These are phyloP conservation scores for Euschistus heros DNA, from an alignment of 1,140 invertebrate genomes.

Conservation along the genomic window DNA sequence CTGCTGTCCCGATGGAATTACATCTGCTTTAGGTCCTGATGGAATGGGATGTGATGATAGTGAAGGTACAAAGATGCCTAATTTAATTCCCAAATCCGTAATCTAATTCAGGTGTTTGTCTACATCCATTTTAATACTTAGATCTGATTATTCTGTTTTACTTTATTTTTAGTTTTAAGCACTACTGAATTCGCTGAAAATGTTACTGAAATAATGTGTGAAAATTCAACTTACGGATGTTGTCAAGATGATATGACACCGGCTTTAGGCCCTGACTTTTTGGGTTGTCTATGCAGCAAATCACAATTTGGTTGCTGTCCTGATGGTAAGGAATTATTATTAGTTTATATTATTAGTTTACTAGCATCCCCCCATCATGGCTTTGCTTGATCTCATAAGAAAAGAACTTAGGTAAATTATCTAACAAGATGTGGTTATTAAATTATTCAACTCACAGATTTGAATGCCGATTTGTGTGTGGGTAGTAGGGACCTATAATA, in stretches of 20 bases:
- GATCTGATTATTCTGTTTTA: neutral
- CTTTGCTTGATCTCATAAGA: no score
- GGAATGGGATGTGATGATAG: constrained; percentile 51
- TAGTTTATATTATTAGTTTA: neutral
- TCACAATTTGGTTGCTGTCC: constrained; percentile 66
- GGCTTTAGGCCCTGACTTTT: constrained; percentile 43
- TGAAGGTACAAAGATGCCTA: constrained; percentile 3
- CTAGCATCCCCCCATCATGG: no score
- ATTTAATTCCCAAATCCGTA: neutral
- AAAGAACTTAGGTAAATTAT: no score
- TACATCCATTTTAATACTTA: neutral
- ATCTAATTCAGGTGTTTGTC: no score
- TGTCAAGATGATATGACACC: constrained; percentile 43
- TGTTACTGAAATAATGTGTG: constrained; percentile 30
- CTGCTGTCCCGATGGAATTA: constrained; percentile 56
- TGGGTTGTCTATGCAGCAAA: constrained; percentile 75
- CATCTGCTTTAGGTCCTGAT: constrained; percentile 44
- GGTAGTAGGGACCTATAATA: no score
- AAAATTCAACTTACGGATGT: constrained; percentile 44
- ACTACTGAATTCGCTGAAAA: constrained; percentile 29
- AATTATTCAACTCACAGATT: no score
- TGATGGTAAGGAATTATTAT: constrained; percentile 44
- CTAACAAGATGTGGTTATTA: no score
- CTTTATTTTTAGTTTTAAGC: neutral
- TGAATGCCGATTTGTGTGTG: no score